Conservation (phyloP, 2,888 invertebrate genomes). For the Brenthis ino region DNA sequence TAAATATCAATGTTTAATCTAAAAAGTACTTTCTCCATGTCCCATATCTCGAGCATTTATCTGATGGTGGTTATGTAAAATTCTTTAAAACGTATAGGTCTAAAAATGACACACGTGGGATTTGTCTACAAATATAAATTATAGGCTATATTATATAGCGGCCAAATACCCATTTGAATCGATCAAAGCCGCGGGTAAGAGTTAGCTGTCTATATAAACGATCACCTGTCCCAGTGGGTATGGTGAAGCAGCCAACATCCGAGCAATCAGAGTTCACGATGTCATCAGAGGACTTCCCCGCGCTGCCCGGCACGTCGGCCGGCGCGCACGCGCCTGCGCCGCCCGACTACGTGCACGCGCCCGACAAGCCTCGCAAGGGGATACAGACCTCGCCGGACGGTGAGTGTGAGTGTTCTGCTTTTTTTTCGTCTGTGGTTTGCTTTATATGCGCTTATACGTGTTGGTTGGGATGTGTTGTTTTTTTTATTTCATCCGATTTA, state of each 20-base stretch:
- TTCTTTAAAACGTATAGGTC: too few species aligned
- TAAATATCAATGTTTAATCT: too few species aligned
- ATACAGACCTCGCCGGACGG: conserved; percentile 98
- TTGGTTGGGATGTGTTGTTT: background rate
- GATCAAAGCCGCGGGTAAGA: background rate
- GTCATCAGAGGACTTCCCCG: conserved; percentile 99
- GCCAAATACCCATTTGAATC: too few species aligned
- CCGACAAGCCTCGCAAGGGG: conserved; percentile 86
- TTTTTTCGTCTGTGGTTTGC: conserved; percentile 2
- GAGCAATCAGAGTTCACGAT: conserved; percentile 98
- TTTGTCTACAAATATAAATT: too few species aligned
- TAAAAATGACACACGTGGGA: too few species aligned
- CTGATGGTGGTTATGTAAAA: too few species aligned
- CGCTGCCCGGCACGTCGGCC: conserved; percentile 96
- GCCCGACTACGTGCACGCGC: conserved; percentile 58
- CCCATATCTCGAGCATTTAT: too few species aligned
- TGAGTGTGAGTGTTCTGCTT: conserved; percentile 49
- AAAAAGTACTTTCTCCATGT: too few species aligned
- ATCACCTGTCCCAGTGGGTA: conserved; percentile 85
- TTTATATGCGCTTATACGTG: background rate
- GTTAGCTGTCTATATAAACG: conserved; percentile 12
- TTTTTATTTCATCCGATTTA: background rate
- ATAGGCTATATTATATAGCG: too few species aligned
- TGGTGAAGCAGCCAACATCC: conserved; percentile 96
- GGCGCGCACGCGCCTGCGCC: conserved; percentile 64